Base-by-base conservation (phyloP, 2,797 vertebrate species). In the Moxostoma hubbsi region DNA sequence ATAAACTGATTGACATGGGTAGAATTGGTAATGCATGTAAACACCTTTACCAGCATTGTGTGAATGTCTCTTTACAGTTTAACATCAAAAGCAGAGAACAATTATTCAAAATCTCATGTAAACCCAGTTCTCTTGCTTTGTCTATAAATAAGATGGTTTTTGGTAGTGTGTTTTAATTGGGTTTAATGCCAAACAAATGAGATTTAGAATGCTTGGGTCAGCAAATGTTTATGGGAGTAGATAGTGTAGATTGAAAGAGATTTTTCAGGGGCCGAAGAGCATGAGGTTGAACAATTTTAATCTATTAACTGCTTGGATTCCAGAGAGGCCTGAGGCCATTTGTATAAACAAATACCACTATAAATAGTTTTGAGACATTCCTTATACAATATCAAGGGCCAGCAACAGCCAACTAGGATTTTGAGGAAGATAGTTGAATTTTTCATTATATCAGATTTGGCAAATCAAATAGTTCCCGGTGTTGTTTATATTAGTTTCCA, bases 241-340 rank as follows among this genome's bases (percentile, higher is more conserved):
- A 79, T 49, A 11, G 15, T 45, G 65, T 16, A 55, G 61, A 75
- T 66, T 66, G 47, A 18, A 47, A 75, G 53, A 13, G 0, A 53
- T 66, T 75, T 66, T 75, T 55, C 16, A 24, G 16, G 62, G 62
- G 53, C 11, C 9, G 4, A 75, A 59, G 36, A 63, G 59, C 73
- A 54, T 8, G 9, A 64, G 55, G 18, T 77, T 77, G 65, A 46
- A 9, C 11, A 16, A 67, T 67, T 50, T 76, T 59, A 59, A 50
- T 67, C 46, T 58, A 67, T 76, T 58, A 51, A 75, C 65, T 7
- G 55, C 53, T 1, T 47, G 15, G 45, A 58, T 46, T 11, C 16
- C 24, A 69, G n/a, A 47, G 36, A 16, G 49, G 7, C 10, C 15
- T 18, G 10, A 24, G 15, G 51, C 18, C 24, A 61, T 53, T 59